These are phyloP conservation scores for Pristionchus maxplancki DNA, from an alignment of 2,888 invertebrate genomes.

Conservation along the genomic window DNA sequence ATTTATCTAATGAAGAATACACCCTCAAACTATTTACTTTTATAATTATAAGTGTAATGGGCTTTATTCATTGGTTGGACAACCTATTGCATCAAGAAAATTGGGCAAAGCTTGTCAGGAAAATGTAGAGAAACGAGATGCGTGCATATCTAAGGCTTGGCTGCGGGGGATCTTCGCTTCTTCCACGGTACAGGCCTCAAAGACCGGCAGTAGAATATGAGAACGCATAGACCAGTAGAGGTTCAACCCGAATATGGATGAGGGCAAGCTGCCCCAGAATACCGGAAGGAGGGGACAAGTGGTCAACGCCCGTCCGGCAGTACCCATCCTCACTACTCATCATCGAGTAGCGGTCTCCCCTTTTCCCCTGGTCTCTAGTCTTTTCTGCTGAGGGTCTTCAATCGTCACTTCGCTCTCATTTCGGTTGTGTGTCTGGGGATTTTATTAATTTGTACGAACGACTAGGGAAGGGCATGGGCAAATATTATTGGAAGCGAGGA, in stretches of 20 bases:
- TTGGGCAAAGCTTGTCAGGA: no score
- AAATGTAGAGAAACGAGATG: no score
- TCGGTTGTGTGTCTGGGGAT: neutral
- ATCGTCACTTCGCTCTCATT: neutral
- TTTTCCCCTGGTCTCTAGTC: neutral
- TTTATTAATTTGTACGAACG: slow-evolving; percentile 39
- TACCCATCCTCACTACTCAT: neutral
- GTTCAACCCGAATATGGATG: neutral
- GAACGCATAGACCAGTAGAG: neutral
- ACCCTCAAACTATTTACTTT: no score
- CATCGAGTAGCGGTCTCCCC: neutral
- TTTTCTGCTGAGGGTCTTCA: neutral
- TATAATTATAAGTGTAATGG: no score
- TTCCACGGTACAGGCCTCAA: neutral
- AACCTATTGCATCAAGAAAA: no score
- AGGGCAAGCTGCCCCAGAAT: neutral
- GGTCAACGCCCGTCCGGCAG: neutral
- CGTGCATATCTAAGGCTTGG: neutral
- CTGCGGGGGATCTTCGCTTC: neutral
- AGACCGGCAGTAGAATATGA: neutral
- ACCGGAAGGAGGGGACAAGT: neutral
- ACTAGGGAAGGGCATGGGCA: neutral
- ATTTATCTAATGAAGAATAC: no score
- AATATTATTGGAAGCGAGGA: slow-evolving; percentile 7
- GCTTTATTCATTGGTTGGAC: no score